A percentile compares a stretch with the other conserved stretches of the same genome.
phyloP scores from a whole-genome alignment of 2,113 vertebrate genomes.

The Tyrannus savana region DNA sequence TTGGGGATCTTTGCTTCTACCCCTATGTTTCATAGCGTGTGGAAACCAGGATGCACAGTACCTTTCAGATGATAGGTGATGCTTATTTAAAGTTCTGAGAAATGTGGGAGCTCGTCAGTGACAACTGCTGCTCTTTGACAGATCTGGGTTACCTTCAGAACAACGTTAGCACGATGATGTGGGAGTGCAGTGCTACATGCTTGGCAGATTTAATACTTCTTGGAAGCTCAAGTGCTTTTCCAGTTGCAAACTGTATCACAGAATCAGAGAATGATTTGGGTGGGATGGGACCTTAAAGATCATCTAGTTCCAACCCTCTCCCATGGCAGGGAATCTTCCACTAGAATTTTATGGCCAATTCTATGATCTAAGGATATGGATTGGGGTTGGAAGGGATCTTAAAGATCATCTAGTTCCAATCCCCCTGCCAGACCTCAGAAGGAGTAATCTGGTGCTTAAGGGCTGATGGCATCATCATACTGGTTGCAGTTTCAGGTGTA shows the following conservation, averaged over 20 bases:
- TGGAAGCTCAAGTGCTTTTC: too few relatives aligned
- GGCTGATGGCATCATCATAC: neutral
- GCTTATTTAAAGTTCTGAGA: neutral
- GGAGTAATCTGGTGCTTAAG: neutral
- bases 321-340: too few relatives aligned
- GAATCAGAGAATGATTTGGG: too few relatives aligned
- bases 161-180: neutral
- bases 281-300: too few relatives aligned
- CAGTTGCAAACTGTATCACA: too few relatives aligned
- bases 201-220: neutral
- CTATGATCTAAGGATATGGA: neutral
- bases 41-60: neutral
- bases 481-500: neutral
- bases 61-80: neutral
- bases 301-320: too few relatives aligned
- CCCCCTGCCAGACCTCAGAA: neutral
- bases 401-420: neutral
- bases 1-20: neutral
- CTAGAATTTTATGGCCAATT: neutral
- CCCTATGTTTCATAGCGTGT: fast-evolving
- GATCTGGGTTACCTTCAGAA: neutral
- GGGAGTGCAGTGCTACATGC: fast-evolving
- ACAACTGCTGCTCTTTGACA: neutral
- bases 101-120: fast-evolving
- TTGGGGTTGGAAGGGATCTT: neutral